phyloP scores from a whole-genome alignment of 2,888 invertebrate species.

The Pammene aurita region DNA sequence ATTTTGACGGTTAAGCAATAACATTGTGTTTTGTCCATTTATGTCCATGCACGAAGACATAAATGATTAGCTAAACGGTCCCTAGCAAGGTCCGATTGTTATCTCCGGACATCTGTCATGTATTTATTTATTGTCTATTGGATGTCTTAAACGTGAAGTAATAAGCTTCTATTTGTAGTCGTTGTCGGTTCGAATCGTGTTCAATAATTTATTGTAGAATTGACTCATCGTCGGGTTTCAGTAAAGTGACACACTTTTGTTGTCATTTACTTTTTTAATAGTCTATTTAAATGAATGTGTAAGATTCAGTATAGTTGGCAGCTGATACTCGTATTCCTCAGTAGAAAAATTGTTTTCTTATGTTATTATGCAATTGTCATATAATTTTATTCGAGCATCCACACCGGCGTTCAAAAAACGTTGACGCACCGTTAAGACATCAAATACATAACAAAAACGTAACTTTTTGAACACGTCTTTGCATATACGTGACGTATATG shows the following conservation, averaged over 20 bases:
- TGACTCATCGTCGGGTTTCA: slow-evolving; percentile 2
- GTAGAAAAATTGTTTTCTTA: too few species aligned
- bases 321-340: too few species aligned
- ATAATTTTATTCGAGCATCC: too few species aligned
- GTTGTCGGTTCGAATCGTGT: neutral
- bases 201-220: neutral
- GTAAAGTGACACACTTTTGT: neutral
- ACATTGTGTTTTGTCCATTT: slow-evolving; percentile 24
- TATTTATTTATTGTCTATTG: slow-evolving; percentile 31
- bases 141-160: slow-evolving; percentile 11
- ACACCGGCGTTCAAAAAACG: too few species aligned
- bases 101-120: slow-evolving; percentile 22
- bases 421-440: too few species aligned
- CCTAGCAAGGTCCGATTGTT: slow-evolving; percentile 10
- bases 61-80: slow-evolving; percentile 14
- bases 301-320: too few species aligned
- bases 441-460: too few species aligned
- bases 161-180: slow-evolving; percentile 13
- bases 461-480: too few species aligned
- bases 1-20: slow-evolving; percentile 19
- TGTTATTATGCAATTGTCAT: too few species aligned
- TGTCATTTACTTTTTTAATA: neutral
- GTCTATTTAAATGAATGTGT: neutral
- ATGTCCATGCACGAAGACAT: slow-evolving; percentile 24
- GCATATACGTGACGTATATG: too few species aligned